A percentile compares a stretch with the other conserved stretches of the same genome.
Conservation (phyloP, 2,888 invertebrate species). For the Aphodius granarius region DNA sequence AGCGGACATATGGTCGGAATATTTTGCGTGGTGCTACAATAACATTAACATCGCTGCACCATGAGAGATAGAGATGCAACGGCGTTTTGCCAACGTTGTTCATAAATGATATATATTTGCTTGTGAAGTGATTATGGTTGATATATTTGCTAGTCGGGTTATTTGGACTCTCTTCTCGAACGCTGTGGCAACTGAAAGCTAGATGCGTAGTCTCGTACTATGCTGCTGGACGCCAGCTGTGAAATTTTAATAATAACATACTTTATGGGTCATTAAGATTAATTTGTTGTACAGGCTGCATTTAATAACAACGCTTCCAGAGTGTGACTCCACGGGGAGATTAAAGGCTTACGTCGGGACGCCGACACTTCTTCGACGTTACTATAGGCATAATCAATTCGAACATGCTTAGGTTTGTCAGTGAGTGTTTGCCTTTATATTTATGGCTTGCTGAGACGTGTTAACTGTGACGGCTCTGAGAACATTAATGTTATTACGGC, state of each 20-base stretch:
- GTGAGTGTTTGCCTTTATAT: neutral
- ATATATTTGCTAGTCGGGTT: slow-evolving; percentile 1
- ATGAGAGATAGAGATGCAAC: too few relatives aligned
- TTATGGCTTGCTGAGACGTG: neutral
- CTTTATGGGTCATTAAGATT: slow-evolving; percentile 11
- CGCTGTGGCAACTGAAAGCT: slow-evolving; percentile 1
- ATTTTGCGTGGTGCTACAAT: neutral
- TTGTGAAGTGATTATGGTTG: slow-evolving; percentile 12
- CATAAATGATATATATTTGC: slow-evolving; percentile 3
- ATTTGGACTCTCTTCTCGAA: neutral
- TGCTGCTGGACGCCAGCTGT: slow-evolving; percentile 4
- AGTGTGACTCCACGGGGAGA: neutral
- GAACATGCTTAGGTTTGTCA: neutral
- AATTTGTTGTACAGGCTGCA: neutral
- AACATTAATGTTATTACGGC: neutral
- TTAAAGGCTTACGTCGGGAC: neutral
- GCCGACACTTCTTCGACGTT: neutral
- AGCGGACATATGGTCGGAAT: neutral
- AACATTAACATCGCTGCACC: neutral
- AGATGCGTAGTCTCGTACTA: neutral
- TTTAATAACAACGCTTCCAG: neutral
- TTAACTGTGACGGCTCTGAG: neutral
- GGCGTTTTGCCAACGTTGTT: neutral
- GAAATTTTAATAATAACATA: slow-evolving; percentile 9
- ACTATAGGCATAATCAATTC: neutral